Percentiles rank a stretch among this genome's conserved stretches.
These are phyloP conservation scores for Carcinoscorpius rotundicauda DNA, from an alignment of 1,140 invertebrate species.

Conservation along the genomic window DNA sequence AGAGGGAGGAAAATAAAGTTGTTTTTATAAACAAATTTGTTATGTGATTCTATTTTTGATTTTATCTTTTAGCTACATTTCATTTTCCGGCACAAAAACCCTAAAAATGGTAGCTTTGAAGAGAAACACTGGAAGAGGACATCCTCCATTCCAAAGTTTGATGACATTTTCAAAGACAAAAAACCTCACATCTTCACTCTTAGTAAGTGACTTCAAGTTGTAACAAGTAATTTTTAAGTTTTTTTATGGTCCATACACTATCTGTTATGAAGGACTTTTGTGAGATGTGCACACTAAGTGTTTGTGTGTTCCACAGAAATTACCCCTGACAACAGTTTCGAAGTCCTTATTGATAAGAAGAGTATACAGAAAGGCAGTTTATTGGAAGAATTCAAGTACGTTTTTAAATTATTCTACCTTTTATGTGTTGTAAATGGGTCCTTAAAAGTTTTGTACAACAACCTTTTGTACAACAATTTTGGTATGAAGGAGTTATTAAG, in stretches of 20 bases:
- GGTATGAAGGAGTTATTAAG: too few species aligned
- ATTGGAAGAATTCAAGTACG: slow-evolving; percentile 64
- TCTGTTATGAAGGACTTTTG: not conserved
- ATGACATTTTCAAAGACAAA: slow-evolving; percentile 88
- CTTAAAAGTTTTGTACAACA: too few species aligned
- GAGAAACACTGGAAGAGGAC: slow-evolving; percentile 57
- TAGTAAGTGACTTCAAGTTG: slow-evolving; percentile 23
- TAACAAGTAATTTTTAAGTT: not conserved
- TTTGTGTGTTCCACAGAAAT: slow-evolving; percentile 42
- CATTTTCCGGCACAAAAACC: slow-evolving; percentile 93
- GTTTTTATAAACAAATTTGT: too few species aligned
- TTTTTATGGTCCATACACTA: slow-evolving; percentile 1
- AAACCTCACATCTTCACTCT: slow-evolving; percentile 90
- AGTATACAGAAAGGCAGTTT: slow-evolving; percentile 72
- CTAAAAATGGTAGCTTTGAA: slow-evolving; percentile 71
- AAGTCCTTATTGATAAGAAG: slow-evolving; percentile 50
- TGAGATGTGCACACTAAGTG: not conserved
- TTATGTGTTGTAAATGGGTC: too few species aligned
- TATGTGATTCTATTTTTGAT: too few species aligned
- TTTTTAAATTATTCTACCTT: not conserved
- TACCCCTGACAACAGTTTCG: slow-evolving; percentile 69
- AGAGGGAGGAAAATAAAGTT: too few species aligned
- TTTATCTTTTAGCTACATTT: slow-evolving; percentile 62
- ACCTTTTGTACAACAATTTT: too few species aligned
- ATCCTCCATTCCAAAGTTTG: slow-evolving; percentile 47